Percentiles rank a stretch among this genome's conserved stretches.
Evolutionary conservation across 2,113 vertebrate species (phyloP).

Genomic region (Myotis davidii): DNA sequence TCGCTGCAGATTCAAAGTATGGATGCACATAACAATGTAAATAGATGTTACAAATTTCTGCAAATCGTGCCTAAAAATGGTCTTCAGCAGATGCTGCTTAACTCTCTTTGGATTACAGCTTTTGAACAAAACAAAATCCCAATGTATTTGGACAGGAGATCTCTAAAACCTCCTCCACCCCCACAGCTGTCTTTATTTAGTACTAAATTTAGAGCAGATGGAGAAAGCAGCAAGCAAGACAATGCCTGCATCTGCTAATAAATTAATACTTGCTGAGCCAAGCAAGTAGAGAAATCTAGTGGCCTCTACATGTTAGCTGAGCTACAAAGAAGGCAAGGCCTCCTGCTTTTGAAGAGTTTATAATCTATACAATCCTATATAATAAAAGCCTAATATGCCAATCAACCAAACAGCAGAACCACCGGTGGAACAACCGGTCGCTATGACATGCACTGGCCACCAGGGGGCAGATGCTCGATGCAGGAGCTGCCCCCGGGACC

Average conservation of each 20-base stretch:
- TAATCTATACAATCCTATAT: background rate
- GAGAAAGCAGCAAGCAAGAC: conserved; percentile 65
- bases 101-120: conserved; percentile 49
- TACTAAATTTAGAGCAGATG: conserved; percentile 74
- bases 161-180: conserved; percentile 55
- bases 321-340: background rate
- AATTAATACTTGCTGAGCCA: conserved; percentile 50
- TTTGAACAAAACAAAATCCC: conserved; percentile 60
- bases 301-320: background rate
- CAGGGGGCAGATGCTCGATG: no score
- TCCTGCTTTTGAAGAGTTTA: conserved; percentile 37
- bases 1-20: background rate
- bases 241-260: conserved; percentile 71
- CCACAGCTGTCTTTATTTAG: conserved; percentile 72
- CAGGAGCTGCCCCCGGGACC: no score
- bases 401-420: no score
- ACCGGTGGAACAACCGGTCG: no score
- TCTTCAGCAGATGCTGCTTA: conserved; percentile 57
- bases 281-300: conserved; percentile 12
- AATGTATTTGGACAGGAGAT: conserved; percentile 53
- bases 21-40: conserved; percentile 21
- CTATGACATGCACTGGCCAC: no score
- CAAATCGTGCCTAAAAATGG: conserved; percentile 55
- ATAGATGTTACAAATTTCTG: conserved; percentile 54
- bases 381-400: no score